Conservation (phyloP, 2,888 invertebrate species). For the Icerya purchasi region DNA sequence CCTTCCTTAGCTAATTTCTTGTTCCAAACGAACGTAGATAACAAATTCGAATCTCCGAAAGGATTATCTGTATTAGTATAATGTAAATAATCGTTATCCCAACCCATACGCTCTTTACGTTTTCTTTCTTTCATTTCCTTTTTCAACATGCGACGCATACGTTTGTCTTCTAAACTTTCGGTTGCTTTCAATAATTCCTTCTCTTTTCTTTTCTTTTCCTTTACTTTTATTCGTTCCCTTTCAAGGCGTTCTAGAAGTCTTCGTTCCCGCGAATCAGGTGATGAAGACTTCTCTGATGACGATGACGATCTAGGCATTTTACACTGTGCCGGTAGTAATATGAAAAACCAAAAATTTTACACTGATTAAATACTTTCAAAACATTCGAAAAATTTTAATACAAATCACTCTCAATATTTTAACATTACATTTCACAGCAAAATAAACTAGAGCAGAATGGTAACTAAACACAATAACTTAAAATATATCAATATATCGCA, state of each 20-base stretch:
- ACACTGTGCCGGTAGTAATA: too few species aligned
- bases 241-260: slow-evolving; percentile 50
- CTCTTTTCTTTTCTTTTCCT: slow-evolving; percentile 40
- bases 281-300: slow-evolving; percentile 17
- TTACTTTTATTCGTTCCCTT: slow-evolving; percentile 40
- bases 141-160: slow-evolving; percentile 59
- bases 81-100: slow-evolving; percentile 90
- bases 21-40: slow-evolving; percentile 88
- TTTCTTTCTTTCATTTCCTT: slow-evolving; percentile 78
- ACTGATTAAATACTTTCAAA: too few species aligned
- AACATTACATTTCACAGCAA: too few species aligned
- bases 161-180: slow-evolving; percentile 90
- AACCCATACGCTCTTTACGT: slow-evolving; percentile 80
- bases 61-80: slow-evolving; percentile 98
- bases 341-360: too few species aligned
- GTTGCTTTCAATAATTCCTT: slow-evolving; percentile 63
- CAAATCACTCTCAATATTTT: too few species aligned
- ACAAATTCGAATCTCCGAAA: slow-evolving; percentile 86
- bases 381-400: too few species aligned
- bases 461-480: too few species aligned
- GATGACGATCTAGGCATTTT: slow-evolving; percentile 13
- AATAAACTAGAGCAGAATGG: too few species aligned
- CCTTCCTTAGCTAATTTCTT: slow-evolving; percentile 93
- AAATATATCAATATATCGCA: too few species aligned
- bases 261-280: slow-evolving; percentile 34